Evolutionary conservation across 2,113 vertebrate genomes (phyloP).

Genomic region (Vulpes vulpes): DNA sequence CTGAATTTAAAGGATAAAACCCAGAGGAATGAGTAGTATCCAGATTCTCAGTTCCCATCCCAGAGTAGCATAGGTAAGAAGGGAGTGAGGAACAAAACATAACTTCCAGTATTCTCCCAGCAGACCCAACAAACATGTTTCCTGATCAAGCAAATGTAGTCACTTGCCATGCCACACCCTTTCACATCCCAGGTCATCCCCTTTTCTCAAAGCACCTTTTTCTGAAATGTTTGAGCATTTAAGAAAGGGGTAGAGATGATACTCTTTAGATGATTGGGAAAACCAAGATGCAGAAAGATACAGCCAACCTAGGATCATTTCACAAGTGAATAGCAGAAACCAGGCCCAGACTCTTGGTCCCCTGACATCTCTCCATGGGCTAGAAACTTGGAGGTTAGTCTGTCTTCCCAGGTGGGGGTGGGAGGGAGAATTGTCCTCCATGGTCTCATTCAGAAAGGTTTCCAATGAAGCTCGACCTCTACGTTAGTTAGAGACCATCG

Average conservation of each 20-base stretch:
- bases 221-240: not conserved
- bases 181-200: too few relatives aligned
- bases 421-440: not conserved
- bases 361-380: not conserved
- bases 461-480: not conserved
- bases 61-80: not conserved
- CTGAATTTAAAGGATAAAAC: constrained; percentile 48
- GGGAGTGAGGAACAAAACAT: not conserved
- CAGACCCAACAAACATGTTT: not conserved
- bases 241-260: not conserved
- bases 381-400: not conserved
- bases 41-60: not conserved
- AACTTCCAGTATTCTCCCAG: not conserved
- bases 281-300: not conserved
- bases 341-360: not conserved
- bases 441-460: not conserved
- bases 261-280: not conserved
- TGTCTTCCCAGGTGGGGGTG: not conserved
- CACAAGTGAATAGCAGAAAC: not conserved
- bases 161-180: not conserved
- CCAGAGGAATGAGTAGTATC: not conserved
- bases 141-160: not conserved
- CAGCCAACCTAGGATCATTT: not conserved
- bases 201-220: not conserved
- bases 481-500: not conserved